A percentile compares a stretch with the other conserved stretches of the same genome.
Conservation (phyloP, 2,797 vertebrate genomes). For the Microchirus variegatus region DNA sequence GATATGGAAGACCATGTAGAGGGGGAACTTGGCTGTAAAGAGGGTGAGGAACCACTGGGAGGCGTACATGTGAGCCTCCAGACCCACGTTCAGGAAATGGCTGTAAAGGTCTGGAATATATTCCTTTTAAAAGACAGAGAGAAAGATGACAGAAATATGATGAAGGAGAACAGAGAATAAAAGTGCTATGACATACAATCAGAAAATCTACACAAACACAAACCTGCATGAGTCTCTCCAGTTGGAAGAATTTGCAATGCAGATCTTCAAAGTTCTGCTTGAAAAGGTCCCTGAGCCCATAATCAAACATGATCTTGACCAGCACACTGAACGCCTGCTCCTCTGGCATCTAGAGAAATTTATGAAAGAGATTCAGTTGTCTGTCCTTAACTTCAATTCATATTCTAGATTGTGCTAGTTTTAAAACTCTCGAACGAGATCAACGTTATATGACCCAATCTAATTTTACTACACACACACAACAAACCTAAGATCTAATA, state of each 20-base stretch:
- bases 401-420: too few relatives aligned
- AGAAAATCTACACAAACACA: slow-evolving; percentile 18
- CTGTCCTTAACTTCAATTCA: background rate
- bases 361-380: slow-evolving; percentile 5
- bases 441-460: too few relatives aligned
- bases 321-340: slow-evolving; percentile 99
- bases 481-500: too few relatives aligned
- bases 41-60: slow-evolving; percentile 99
- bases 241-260: slow-evolving; percentile 99
- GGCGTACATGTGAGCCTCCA: slow-evolving; percentile 99
- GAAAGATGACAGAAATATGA: background rate
- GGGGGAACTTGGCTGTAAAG: slow-evolving; percentile 98
- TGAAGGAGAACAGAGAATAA: background rate
- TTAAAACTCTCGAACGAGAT: too few relatives aligned
- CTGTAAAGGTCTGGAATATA: slow-evolving; percentile 95
- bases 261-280: slow-evolving; percentile 99
- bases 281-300: slow-evolving; percentile 99
- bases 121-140: slow-evolving; percentile 79
- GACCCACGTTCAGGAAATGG: slow-evolving; percentile 96
- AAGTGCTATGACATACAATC: background rate
- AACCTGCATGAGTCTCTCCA: slow-evolving; percentile 99
- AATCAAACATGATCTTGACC: slow-evolving; percentile 99
- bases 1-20: slow-evolving; percentile 99
- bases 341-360: slow-evolving; percentile 94
- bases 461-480: too few relatives aligned